phyloP scores from a whole-genome alignment of 2,113 vertebrate species.

The Campylorhamphus procurvoides region DNA sequence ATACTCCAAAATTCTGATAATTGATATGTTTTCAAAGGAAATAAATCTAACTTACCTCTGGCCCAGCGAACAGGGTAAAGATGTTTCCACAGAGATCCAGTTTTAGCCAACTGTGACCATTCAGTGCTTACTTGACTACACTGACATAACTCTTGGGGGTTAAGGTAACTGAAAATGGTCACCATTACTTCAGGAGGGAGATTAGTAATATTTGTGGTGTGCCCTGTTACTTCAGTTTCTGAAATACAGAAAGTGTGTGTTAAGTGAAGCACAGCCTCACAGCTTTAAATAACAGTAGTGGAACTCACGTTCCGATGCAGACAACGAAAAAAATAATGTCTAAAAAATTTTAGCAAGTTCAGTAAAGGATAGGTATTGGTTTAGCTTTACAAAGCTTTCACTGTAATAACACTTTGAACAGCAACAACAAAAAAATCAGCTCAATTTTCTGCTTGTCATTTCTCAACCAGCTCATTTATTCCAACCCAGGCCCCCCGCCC shows the following conservation, averaged over 20 bases:
- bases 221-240: conserved; percentile 75
- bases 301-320: neutral
- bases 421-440: neutral
- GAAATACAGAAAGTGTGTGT: conserved; percentile 59
- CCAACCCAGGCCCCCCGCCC: neutral
- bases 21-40: neutral
- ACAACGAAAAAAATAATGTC: neutral
- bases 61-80: conserved; percentile 96
- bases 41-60: conserved; percentile 80
- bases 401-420: neutral
- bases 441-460: neutral
- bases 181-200: conserved; percentile 94
- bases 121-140: conserved; percentile 91
- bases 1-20: neutral
- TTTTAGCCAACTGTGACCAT: conserved; percentile 89
- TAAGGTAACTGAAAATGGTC: conserved; percentile 89
- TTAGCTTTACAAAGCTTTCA: neutral
- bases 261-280: conserved; percentile 24
- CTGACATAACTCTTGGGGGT: conserved; percentile 89
- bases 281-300: conserved; percentile 5
- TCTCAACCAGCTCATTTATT: neutral
- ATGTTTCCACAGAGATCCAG: conserved; percentile 93
- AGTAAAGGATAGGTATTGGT: neutral
- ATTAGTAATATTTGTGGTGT: conserved; percentile 79
- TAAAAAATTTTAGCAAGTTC: neutral